Base-by-base conservation (phyloP, 1,140 invertebrate genomes). In the Drosophila aff. region DNA sequence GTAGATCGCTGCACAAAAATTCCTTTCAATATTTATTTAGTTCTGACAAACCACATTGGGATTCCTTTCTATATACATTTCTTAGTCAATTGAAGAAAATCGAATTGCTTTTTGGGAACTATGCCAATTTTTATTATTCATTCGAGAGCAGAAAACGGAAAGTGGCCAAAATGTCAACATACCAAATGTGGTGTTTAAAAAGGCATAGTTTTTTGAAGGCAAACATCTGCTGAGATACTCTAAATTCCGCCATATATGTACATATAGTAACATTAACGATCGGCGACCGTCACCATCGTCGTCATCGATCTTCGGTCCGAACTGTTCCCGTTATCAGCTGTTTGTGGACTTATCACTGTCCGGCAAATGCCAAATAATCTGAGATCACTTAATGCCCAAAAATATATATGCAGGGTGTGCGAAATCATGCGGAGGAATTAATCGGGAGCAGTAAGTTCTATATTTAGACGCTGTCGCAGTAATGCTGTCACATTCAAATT, bases 401-500 rank as follows among this genome's bases (percentile, higher is more conserved):
- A 61, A 59, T 50, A 74, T 52, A 49, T 68, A 26, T 52, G 52
- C 36, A 21, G 15, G 18, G 31, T 36, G 36, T 65, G 44, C 59
- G 28, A 69, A 67, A 52, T 74, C 67, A 61, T 41, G 38, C 31
- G 55, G 9, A 36, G 53, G 53, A n/a, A 49, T 49, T 68, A 78
- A 62, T 53, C 63, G 69, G 77, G 38, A 52, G 55, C 52, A 74
- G 71, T 73, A 73, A 74, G 59, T 43, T 60, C 71, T 74, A 61
- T 61, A 73, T 43, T 43, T 74, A 43, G 31, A 11, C 10, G 3
- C 18, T 15, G 46, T n/a, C 13, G 3, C 16, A 23, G 55, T 73
- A 40, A 73, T 74, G 67, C 66, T 61, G 68, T 74, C 55, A 61
- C 38, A 74, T 73, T 72, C 46, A 73, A 74, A 73, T 73, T 36